phyloP scores from a whole-genome alignment of 1,140 invertebrate species.

The Neotoxoptera formosana region DNA sequence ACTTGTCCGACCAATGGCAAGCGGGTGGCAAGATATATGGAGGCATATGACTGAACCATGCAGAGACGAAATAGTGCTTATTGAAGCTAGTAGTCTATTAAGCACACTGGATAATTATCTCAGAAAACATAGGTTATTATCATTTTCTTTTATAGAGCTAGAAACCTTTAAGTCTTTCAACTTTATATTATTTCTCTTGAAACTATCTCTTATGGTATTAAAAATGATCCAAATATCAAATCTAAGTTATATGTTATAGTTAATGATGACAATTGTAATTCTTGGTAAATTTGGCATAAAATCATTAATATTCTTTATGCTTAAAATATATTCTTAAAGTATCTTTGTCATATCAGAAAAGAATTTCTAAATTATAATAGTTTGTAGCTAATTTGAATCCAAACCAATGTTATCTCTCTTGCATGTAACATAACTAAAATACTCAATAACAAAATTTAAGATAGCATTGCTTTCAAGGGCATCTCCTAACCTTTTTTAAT shows the following conservation, averaged over 20 bases:
- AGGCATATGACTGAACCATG: conserved; percentile 85
- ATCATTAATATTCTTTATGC: too few species aligned
- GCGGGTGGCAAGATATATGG: conserved; percentile 84
- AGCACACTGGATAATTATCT: conserved; percentile 88
- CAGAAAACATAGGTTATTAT: conserved; percentile 78
- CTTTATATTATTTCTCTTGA: background rate
- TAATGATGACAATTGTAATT: too few species aligned
- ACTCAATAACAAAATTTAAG: background rate
- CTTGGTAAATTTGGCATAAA: too few species aligned
- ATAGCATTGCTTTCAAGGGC: background rate
- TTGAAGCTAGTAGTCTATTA: conserved; percentile 82
- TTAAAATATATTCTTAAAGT: background rate
- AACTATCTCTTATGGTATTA: background rate
- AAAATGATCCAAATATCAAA: background rate
- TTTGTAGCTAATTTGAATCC: background rate
- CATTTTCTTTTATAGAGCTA: background rate
- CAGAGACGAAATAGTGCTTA: conserved; percentile 83
- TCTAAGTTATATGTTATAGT: background rate
- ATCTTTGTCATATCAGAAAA: background rate
- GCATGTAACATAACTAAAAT: too few species aligned
- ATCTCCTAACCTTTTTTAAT: background rate
- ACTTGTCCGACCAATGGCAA: conserved; percentile 70
- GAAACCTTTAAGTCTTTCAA: background rate
- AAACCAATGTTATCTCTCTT: background rate
- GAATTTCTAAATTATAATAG: background rate